Base-by-base conservation (phyloP, 2,888 invertebrate genomes). In the Globia sparganii region DNA sequence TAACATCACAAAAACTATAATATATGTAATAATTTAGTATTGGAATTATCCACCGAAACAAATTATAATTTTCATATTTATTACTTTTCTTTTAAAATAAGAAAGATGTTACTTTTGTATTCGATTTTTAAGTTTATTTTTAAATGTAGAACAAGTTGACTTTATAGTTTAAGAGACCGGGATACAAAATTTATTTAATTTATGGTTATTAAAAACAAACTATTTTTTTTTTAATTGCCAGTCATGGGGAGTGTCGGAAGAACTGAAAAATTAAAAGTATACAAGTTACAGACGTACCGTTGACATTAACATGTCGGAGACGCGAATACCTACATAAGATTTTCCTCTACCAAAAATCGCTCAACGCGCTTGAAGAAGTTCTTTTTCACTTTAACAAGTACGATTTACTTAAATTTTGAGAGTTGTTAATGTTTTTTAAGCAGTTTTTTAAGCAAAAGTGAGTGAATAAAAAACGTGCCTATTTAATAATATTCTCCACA, bases 11-110 rank as follows among this genome's bases (percentile, higher is more conserved):
- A 66, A 73, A 72, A 18, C 40, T 46, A 11, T 65, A 53, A 58
- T 71, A 68, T 28, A 61, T 56, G 56, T 74, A 46, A 58, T 75
- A 72, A 72, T 72, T 67, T 81, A 81, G 71, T 78, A 84, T 84
- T 84, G 84, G 84, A 78, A 84, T 72, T 49, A 64, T 84, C 84
- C 84, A 84, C 84, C 84, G 84, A 84, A 83, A 76, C 68, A 82
- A 76, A 67, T 78, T 74, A 15, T 74, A 67, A 56, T 31, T 79
- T 82, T 69, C 62, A 46, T 84, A 81, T 84, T 86, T 87, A 86
- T 83, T 77, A 79, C 11, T 81, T 72, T 70, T 72, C 49, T 65
- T 76, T 28, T 80, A 46, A 46, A 53, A 25, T 71, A 73, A 68
- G 59, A 46, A 72, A 72, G 53, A 61, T 75, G 56, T 78, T 84